Evolutionary conservation across 2,797 vertebrate species (phyloP), one percentile per base, ranked within the genome.

Genomic region (Psittacula echo): DNA sequence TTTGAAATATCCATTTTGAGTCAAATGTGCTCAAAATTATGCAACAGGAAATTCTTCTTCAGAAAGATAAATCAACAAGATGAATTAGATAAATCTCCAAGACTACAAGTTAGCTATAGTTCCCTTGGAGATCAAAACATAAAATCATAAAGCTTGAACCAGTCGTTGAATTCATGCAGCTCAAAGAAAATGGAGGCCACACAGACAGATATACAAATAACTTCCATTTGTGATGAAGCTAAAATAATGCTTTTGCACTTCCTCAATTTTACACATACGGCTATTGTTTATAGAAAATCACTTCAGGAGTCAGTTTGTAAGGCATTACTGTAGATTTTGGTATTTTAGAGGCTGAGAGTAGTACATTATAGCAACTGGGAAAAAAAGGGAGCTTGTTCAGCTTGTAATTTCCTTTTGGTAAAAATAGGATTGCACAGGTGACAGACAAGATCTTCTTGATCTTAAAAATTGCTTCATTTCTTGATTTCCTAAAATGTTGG

Each of bases 131-230:
- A 78, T 30, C 45, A 32, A 37, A 70, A 60, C 17, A 23, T 39
- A 54, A 72, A 88, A 54, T 45, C 15, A 30, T n/a, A 67, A 67
- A 48, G 2, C 12, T 45, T 45, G 50, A 80, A 67, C 8, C 8
- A 32, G 3, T 56, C 3, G 0, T 11, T 47, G 11, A 78, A 61
- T 2, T 1, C 2, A 54, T n/a, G 37, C 2, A 32, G 7, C 56
- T 88, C n/a, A 74, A 86, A 68, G 30, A 18, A 87, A 75, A 78
- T 72, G 4, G 29, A 81, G 50, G 10, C 14, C 34, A 72, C 11
- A 41, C 6, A 39, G 42, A 81, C 9, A 85, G 4, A 29, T 39
- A 53, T 20, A 13, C 11, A 68, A 44, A n/a, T 47, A 61, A 42
- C 45, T 80, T 79, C 45, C 1, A 41, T 48, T 80, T 73, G 2